These are phyloP conservation scores for Pandemis corylana DNA, from an alignment of 2,888 invertebrate genomes.

Conservation along the genomic window DNA sequence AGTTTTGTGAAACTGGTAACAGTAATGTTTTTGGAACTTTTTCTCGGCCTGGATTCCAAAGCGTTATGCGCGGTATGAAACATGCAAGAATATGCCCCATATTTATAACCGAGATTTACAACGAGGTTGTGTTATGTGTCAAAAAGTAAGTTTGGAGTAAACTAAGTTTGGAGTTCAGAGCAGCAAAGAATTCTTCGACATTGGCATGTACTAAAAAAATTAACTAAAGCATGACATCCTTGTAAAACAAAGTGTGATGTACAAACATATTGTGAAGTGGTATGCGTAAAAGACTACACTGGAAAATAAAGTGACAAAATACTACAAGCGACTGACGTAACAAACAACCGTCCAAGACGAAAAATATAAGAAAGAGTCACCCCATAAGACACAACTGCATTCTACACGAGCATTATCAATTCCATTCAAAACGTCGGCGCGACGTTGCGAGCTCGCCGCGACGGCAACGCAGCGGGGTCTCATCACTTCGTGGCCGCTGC, in stretches of 20 bases:
- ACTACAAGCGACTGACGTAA: background rate
- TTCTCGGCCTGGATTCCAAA: conserved; percentile 43
- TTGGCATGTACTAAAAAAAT: background rate
- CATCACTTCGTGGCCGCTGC: conserved; percentile 41
- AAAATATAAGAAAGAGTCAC: conserved; percentile 8
- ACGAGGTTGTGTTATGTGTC: too few relatives aligned
- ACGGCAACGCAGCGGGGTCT: conserved; percentile 31
- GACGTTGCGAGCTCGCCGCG: conserved; percentile 49
- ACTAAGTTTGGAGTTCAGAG: too few relatives aligned
- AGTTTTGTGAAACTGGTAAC: conserved; percentile 22
- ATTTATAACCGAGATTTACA: background rate
- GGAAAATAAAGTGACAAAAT: background rate
- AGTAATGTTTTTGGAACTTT: conserved; percentile 37
- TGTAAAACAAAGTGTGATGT: too few relatives aligned
- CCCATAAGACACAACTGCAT: conserved; percentile 16
- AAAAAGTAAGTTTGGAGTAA: too few relatives aligned
- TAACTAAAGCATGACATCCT: too few relatives aligned
- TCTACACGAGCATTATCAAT: conserved; percentile 18
- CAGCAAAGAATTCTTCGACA: background rate
- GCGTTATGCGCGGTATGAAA: conserved; percentile 41
- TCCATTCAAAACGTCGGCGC: conserved; percentile 48
- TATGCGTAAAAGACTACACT: background rate
- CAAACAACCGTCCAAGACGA: background rate
- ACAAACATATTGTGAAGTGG: too few relatives aligned
- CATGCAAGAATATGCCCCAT: conserved; percentile 26